Evolutionary conservation across 1,140 invertebrate species (phyloP).

Genomic region (Orchestia grillus): DNA sequence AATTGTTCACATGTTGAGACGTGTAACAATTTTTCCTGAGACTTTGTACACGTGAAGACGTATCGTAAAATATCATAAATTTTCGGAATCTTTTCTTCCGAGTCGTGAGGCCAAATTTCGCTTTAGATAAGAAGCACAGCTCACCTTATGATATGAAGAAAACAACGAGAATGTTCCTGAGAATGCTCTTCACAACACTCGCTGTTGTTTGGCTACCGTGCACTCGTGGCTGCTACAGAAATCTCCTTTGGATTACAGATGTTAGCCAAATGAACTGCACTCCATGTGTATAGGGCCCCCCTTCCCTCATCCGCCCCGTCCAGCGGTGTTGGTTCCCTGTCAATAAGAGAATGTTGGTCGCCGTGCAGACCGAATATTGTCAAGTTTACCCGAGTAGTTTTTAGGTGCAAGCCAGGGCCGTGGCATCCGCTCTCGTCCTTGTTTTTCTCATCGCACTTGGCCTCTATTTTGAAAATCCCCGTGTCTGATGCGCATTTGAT

Average conservation of each 20-base stretch:
- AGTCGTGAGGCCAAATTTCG: neutral
- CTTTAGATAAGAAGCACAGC: neutral
- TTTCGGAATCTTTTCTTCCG: neutral
- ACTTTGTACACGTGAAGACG: neutral
- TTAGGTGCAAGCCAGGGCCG: neutral
- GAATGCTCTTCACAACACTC: neutral
- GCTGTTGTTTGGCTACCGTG: neutral
- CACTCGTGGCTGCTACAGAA: neutral
- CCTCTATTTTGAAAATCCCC: neutral
- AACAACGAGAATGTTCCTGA: neutral
- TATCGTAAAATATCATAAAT: neutral
- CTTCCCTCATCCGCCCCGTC: neutral
- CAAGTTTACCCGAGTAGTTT: neutral
- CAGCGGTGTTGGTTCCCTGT: neutral
- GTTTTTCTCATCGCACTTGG: neutral
- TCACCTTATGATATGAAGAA: neutral
- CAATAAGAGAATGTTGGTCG: neutral
- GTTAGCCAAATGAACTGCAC: neutral
- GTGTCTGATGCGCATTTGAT: neutral
- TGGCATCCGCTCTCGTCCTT: neutral
- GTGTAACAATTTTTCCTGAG: neutral
- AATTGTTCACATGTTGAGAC: neutral
- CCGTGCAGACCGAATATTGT: neutral
- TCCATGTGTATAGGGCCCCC: neutral
- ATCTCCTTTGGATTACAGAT: neutral